Evolutionary conservation across 2,113 vertebrate genomes (phyloP), one percentile per base, ranked within the genome.

Genomic region (Chaetops frenatus): DNA sequence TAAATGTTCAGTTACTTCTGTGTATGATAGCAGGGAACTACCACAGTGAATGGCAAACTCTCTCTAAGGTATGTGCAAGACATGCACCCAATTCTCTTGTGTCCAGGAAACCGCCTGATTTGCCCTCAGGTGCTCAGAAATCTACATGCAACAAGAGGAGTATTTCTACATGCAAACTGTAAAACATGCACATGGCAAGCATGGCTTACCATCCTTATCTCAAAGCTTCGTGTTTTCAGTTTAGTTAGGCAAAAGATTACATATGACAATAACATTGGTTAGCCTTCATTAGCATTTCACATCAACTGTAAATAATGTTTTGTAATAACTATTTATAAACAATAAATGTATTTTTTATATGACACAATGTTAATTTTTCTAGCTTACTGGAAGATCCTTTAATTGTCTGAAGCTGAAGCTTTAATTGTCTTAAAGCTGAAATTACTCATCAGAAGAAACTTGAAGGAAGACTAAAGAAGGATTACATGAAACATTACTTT

Each of bases 41-140:
- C 12, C 22, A n/a, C 18, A 44, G 38, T 8, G 12, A 85, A 40
- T 6, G 10, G 17, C 3, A 76, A 56, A 28, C 29, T 40, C 48
- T 65, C 36, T 12, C 22, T 19, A 44, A n/a, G 47, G 16, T 11
- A 67, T 7, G 12, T 3, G 18, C 19, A 82, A 36, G 12, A 79
- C 48, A n/a, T 1, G 2, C 7, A 54, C 4, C 9, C 40, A 12
- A 5, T n/a, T 79, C 71, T 23, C 6, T 2, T 22, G 35, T 7
- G 51, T 27, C 86, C 35, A 71, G 13, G 12, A 56, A 79, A 76
- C 7, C 33, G 58, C 4, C n/a, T 94, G 44, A 29, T 62, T 38
- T 81, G 44, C 40, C 17, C n/a, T 60, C 27, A 54, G 17, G 15
- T 64, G 15, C 28, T 84, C 78, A 44, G 65, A 78, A 87, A 67